Conservation (phyloP, 2,113 vertebrate species). For the Embiotoca jacksoni region DNA sequence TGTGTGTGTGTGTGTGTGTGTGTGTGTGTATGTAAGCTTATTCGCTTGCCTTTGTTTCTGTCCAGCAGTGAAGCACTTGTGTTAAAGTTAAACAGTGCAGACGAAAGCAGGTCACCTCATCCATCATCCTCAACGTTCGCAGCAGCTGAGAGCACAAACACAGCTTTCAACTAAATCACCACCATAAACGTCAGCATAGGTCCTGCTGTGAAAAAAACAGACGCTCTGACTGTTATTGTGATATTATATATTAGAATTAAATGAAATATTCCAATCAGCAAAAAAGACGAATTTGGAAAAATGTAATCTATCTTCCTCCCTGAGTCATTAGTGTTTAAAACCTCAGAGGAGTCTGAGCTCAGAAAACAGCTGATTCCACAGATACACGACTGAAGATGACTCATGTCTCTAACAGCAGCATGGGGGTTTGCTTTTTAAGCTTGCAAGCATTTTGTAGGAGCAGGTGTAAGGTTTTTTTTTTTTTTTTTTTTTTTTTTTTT, state of each 20-base stretch:
- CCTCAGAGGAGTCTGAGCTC: not conserved
- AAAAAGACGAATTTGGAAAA: not conserved
- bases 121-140: constrained; percentile 56
- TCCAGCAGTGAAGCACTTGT: constrained; percentile 40
- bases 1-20: not conserved
- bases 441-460: not conserved
- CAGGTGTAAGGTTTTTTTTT: not conserved
- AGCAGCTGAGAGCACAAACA: constrained; percentile 54
- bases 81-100: constrained; percentile 72
- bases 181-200: constrained; percentile 44
- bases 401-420: not conserved
- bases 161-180: constrained; percentile 56
- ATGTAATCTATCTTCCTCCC: not conserved
- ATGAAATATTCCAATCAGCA: not conserved
- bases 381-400: not conserved
- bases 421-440: not conserved
- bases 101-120: constrained; percentile 60
- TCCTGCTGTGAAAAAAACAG: not conserved
- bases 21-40: not conserved
- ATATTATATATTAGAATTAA: constrained; percentile 5
- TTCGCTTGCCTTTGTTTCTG: constrained; percentile 33
- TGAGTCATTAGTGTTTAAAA: too few relatives aligned
- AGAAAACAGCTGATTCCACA: not conserved
- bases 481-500: not conserved
- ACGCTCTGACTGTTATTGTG: not conserved